Evolutionary conservation across 2,113 vertebrate genomes (phyloP).

Genomic region (Lasiurus borealis): DNA sequence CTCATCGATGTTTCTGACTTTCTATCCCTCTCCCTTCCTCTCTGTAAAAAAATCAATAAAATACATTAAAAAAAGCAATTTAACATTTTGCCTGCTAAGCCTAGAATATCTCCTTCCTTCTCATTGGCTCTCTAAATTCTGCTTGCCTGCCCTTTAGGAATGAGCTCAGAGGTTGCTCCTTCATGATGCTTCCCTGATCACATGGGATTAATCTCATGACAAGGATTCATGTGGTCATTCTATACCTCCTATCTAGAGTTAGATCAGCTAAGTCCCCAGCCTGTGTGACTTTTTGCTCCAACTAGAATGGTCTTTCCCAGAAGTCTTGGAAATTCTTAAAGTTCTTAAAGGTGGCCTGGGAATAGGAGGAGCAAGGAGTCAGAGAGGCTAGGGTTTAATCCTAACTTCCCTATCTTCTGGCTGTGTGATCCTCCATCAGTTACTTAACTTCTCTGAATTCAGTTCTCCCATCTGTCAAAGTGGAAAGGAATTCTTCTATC

Average conservation of each 20-base stretch:
- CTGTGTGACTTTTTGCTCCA: neutral
- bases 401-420: neutral
- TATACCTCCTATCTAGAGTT: neutral
- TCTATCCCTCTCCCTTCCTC: too few species aligned
- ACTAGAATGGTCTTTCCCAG: neutral
- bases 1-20: too few species aligned
- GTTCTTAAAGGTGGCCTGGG: neutral
- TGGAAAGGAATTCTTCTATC: neutral
- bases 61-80: neutral
- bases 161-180: neutral
- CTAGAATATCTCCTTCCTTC: neutral
- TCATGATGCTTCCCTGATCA: neutral
- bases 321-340: neutral
- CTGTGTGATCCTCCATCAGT: neutral
- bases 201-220: neutral
- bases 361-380: neutral
- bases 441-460: neutral
- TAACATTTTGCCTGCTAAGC: neutral
- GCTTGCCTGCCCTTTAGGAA: neutral
- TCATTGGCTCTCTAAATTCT: neutral
- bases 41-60: too few species aligned
- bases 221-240: too few species aligned
- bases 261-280: neutral
- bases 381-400: neutral
- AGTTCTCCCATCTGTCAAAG: neutral